These are phyloP conservation scores for Microcebus murinus DNA, from an alignment of 2,113 vertebrate genomes.

Conservation along the genomic window DNA sequence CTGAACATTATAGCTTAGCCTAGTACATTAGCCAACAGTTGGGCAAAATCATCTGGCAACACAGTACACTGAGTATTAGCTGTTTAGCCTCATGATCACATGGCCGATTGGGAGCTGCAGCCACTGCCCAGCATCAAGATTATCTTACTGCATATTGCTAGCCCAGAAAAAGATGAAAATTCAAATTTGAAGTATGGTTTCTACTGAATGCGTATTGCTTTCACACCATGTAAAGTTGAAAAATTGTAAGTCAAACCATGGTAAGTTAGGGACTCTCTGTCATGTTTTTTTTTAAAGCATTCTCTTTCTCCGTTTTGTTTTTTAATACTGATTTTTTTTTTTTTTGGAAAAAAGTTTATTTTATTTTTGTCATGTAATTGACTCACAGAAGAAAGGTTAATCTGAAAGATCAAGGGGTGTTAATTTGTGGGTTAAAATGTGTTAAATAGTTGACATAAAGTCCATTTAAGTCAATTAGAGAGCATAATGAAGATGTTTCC, in stretches of 20 bases:
- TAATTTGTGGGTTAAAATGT: slow-evolving; percentile 86
- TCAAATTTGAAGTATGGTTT: not conserved
- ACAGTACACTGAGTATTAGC: not conserved
- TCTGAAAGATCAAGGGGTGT: slow-evolving; percentile 83
- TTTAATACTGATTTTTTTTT: slow-evolving; percentile 49
- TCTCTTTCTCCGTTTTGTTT: slow-evolving; percentile 19
- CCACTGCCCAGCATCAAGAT: not conserved
- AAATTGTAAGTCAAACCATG: not conserved
- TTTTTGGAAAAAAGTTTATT: slow-evolving; percentile 62
- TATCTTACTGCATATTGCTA: not conserved
- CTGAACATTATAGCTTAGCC: not conserved
- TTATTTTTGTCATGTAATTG: slow-evolving; percentile 79
- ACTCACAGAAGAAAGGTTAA: slow-evolving; percentile 81
- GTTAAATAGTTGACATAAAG: slow-evolving; percentile 84
- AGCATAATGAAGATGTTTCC: slow-evolving; percentile 82
- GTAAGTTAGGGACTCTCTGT: not conserved
- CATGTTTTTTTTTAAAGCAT: not conserved
- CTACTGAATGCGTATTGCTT: not conserved
- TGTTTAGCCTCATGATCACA: not conserved
- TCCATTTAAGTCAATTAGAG: slow-evolving; percentile 86
- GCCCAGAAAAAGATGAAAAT: not conserved
- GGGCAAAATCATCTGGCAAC: not conserved
- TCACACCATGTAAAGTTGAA: not conserved
- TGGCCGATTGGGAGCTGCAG: not conserved
- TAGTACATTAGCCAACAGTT: not conserved